Evolutionary conservation across 2,797 vertebrate genomes (phyloP), one percentile per base, ranked within the genome.

Genomic region (Linurgus olivaceus): DNA sequence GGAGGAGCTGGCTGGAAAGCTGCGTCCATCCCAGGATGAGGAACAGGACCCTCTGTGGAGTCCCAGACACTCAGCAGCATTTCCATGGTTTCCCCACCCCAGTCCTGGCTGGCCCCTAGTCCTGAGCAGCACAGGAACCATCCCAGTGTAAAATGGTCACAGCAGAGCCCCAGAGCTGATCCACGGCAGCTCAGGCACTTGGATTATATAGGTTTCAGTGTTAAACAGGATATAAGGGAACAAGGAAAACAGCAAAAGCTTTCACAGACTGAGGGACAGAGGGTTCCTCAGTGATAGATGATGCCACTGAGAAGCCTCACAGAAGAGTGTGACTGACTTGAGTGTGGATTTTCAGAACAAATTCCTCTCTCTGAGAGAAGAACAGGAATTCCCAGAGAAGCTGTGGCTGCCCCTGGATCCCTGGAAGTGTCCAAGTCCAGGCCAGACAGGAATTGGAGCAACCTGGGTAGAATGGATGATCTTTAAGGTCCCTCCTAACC

Each of bases 391-490:
- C 17, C 38, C 51, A 65, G 44, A 57, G 63, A 0, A 45, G 20
- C 37, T 82, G 28, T 38, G 71, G 17, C 50, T 76, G 87, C 6
- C 10, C 37, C 58, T 51, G 81, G 14, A 35, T 33, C 72, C 38
- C 58, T 83, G 57, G 13, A 0, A 17, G 5, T 47, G 58, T 0
- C 18, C 45, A 14, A 35, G 45, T 4, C 10, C 29, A 35, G 21
- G 33, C 0, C 65, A 63, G 48, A 50, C 0, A 0, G 62, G 48
- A 31, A 13, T 25, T 29, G 58, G 25, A 83, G 21, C 20, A 31
- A 0, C 29, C 38, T 65, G 65, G 33, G 51, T 10, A 7, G 33
- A 31, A 47, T 40, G 26, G 42, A 23, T 31, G 15, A 42, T 18
- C 5, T 42, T 35, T 23, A 42, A 54, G 17, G 25, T 48, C 25